These are phyloP conservation scores for Tipula unca DNA, from an alignment of 2,888 invertebrate genomes.

Conservation along the genomic window DNA sequence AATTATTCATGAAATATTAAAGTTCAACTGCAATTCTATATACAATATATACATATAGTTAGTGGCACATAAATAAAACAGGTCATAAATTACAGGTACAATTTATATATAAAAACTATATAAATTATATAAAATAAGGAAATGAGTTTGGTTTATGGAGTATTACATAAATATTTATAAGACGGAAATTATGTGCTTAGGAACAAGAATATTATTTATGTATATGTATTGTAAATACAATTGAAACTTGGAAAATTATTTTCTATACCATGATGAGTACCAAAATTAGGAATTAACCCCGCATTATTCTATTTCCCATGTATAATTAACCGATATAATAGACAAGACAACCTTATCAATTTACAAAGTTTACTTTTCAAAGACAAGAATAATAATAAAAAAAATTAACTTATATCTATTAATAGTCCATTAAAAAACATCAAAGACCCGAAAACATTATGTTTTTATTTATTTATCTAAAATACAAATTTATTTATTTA, in stretches of 20 bases:
- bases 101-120: neutral
- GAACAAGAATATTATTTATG: neutral
- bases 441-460: neutral
- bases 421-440: neutral
- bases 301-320: neutral
- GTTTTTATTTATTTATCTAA: neutral
- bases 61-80: neutral
- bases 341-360: neutral
- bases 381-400: neutral
- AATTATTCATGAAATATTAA: neutral
- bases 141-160: neutral
- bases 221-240: neutral
- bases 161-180: neutral
- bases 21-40: neutral
- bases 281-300: neutral
- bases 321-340: neutral
- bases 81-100: neutral
- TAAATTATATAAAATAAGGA: neutral
- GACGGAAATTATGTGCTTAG: neutral
- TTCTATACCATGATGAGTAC: neutral
- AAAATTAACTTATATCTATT: neutral
- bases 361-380: neutral
- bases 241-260: neutral
- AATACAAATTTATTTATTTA: conserved; percentile 1
- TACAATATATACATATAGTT: neutral